phyloP scores from a whole-genome alignment of 2,797 vertebrate genomes.

The Crotalus adamanteus region DNA sequence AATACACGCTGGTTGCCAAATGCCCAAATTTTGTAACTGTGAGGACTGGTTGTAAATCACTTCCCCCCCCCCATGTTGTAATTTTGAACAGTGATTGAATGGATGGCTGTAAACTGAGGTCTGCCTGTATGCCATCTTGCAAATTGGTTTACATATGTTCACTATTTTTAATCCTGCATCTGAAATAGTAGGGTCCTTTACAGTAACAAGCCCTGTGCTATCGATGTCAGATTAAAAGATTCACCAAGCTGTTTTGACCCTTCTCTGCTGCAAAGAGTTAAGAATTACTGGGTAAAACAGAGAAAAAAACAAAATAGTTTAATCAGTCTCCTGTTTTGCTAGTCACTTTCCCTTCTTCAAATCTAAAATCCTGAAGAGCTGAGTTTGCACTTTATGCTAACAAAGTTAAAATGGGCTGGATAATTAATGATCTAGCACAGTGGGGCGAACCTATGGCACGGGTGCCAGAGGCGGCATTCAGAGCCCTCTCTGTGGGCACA shows the following conservation, averaged over 20 bases:
- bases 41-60: background rate
- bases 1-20: background rate
- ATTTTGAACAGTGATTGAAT: too few species aligned
- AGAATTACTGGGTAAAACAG: background rate
- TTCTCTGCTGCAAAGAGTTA: background rate
- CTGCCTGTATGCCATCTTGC: background rate
- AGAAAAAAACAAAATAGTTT: background rate
- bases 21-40: background rate
- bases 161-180: background rate
- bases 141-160: background rate
- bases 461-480: too few species aligned
- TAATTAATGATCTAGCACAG: background rate
- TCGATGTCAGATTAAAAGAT: background rate
- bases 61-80: too few species aligned
- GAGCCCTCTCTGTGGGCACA: too few species aligned
- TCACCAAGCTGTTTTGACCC: background rate
- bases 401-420: background rate
- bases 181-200: background rate
- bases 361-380: background rate
- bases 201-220: background rate
- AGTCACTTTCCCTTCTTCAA: background rate
- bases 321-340: background rate
- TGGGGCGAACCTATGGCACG: too few species aligned
- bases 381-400: background rate
- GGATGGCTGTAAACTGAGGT: too few species aligned